Percentiles rank a stretch among this genome's conserved stretches.
phyloP scores from a whole-genome alignment of 1,140 invertebrate species.

The Acromyrmex echinatior region DNA sequence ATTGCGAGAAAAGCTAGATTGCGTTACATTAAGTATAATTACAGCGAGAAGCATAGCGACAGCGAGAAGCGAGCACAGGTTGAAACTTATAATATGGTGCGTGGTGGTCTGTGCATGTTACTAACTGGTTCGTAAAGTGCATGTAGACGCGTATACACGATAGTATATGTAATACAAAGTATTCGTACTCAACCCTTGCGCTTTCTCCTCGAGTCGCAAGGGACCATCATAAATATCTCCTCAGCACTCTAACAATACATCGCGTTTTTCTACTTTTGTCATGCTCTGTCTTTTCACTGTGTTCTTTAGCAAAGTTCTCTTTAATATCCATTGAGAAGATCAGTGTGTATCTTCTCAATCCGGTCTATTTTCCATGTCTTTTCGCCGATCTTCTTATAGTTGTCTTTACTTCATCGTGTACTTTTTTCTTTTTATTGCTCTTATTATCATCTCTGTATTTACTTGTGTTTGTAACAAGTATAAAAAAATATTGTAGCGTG shows the following conservation, averaged over 20 bases:
- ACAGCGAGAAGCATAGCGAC: too few relatives aligned
- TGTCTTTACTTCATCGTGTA: not conserved
- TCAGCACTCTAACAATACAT: constrained; percentile 9
- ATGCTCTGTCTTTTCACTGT: constrained; percentile 1
- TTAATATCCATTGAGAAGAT: not conserved
- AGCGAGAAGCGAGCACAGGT: constrained; percentile 72
- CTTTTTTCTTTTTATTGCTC: not conserved
- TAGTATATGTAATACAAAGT: constrained; percentile 48
- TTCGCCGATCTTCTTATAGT: not conserved
- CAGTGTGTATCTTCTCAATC: constrained; percentile 21
- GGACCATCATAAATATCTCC: constrained; percentile 14
- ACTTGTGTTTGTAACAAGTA: not conserved
- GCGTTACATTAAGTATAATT: constrained; percentile 76
- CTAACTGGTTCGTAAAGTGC: constrained; percentile 24
- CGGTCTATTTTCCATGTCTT: not conserved
- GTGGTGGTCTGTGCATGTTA: constrained; percentile 14
- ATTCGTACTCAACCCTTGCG: constrained; percentile 19
- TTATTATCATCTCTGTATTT: not conserved
- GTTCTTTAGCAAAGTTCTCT: not conserved
- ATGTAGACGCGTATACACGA: constrained; percentile 23
- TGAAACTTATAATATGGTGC: constrained; percentile 77
- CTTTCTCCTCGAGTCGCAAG: constrained; percentile 19
- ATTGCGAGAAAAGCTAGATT: constrained; percentile 52
- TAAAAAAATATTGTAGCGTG: constrained; percentile 47
- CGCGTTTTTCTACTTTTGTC: constrained; percentile 18